Evolutionary conservation across 1,140 invertebrate species (phyloP), one percentile per base, ranked within the genome.

Genomic region (Ganaspis sp.): DNA sequence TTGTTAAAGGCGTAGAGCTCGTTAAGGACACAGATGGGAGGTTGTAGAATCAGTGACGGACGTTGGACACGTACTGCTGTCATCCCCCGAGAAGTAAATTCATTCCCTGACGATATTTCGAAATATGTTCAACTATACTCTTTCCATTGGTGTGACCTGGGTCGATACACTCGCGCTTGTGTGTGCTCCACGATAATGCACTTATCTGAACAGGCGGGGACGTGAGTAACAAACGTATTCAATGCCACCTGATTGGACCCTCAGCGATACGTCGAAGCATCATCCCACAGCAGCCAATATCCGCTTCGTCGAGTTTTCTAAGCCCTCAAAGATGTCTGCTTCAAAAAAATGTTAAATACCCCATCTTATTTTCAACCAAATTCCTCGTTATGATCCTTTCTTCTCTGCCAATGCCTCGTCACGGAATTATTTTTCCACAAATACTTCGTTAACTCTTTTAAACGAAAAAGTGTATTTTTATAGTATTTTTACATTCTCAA

Each of bases 231-330:
- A 82, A 80, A 76, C 76, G 37, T 78, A 80, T 82, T 82, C 74
- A 82, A 82, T 82, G 75, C 76, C 69, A 76, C 69, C 81, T 82
- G 81, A 82, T 82, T 82, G 78, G 76, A 82, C 54, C 64, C 75
- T 80, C 72, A 73, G 70, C 75, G 72, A 76, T 77, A 81, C 77
- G 72, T 81, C 77, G 64, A 12, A 19, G 21, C 21, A 26, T 64
- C 21, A 64, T 64, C 23, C n/a, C 58, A n/a, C 29, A 4, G 15
- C 12, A 17, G 12, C 3, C 58, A 64, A 26, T 58, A 9, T 23
- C 17, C 17, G 53, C 53, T 21, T 58, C 53, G 19, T 58, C 23
- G 11, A 26, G 5, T 15, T 29, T 64, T 26, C 21, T 26, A 3
- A 64, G 3, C 12, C 23, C 21, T 64, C 21, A 5, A 17, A 49